Conservation (phyloP, 2,888 invertebrate species). For the Euzophera pinguis region DNA sequence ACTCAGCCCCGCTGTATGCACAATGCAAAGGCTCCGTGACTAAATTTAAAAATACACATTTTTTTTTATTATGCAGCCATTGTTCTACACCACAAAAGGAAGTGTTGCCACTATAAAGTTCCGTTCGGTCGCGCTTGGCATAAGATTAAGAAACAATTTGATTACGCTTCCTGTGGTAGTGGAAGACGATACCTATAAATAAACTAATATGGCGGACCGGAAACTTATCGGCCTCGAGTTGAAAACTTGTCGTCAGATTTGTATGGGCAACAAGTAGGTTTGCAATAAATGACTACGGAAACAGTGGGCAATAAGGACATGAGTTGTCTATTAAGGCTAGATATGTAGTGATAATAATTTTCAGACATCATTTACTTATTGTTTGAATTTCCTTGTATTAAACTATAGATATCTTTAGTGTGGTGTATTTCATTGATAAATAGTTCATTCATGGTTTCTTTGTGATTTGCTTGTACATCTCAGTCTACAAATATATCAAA, state of each 20-base stretch:
- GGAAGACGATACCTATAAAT: constrained; percentile 47
- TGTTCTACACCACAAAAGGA: constrained; percentile 40
- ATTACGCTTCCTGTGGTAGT: constrained; percentile 52
- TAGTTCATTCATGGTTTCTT: too few relatives aligned
- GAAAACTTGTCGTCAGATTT: constrained; percentile 32
- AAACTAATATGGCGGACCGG: constrained; percentile 59
- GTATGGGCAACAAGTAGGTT: constrained; percentile 13
- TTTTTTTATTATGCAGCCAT: constrained; percentile 13
- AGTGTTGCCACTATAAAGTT: constrained; percentile 51
- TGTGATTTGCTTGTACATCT: too few relatives aligned
- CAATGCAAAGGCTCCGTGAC: constrained; percentile 6
- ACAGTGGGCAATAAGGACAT: constrained; percentile 17
- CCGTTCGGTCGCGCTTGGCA: constrained; percentile 52
- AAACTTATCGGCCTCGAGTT: constrained; percentile 51
- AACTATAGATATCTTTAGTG: too few relatives aligned
- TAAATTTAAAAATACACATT: constrained; percentile 10
- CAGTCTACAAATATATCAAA: too few relatives aligned
- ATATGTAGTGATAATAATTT: neutral
- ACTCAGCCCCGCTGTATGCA: neutral
- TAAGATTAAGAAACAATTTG: constrained; percentile 60
- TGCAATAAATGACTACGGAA: constrained; percentile 17
- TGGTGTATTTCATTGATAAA: too few relatives aligned
- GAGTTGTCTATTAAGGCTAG: neutral
- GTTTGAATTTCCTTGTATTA: neutral
- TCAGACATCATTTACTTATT: neutral